Conservation (phyloP, 1,140 invertebrate genomes). For the Pemphigus obesinymphae region DNA sequence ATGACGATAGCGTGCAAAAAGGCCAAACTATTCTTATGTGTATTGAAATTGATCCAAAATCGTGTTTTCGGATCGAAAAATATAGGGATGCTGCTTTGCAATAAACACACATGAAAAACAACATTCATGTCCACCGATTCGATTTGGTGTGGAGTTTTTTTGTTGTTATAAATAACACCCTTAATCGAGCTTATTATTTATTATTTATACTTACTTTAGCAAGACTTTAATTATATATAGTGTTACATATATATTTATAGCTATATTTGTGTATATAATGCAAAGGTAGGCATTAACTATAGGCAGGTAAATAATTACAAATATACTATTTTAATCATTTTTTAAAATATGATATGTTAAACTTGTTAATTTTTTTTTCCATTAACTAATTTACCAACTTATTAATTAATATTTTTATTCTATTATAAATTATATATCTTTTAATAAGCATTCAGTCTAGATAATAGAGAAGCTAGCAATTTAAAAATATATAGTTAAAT, state of each 20-base stretch:
- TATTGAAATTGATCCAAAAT: constrained; percentile 29
- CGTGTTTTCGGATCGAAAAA: not conserved
- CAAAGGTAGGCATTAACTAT: too few species aligned
- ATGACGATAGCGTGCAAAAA: constrained; percentile 28
- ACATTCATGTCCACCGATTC: not conserved
- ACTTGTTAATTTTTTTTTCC: too few species aligned
- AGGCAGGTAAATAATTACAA: too few species aligned
- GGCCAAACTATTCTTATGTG: not conserved
- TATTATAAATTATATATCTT: too few species aligned
- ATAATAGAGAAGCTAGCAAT: too few species aligned
- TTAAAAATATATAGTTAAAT: too few species aligned
- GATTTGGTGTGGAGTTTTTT: not conserved
- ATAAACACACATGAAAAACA: not conserved
- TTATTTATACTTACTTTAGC: not conserved
- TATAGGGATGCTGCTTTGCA: not conserved
- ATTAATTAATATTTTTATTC: too few species aligned
- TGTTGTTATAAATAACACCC: not conserved
- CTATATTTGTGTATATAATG: too few species aligned
- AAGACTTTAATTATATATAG: not conserved
- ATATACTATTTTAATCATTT: too few species aligned
- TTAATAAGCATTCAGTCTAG: too few species aligned
- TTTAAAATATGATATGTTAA: too few species aligned
- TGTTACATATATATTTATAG: not conserved
- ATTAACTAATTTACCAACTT: too few species aligned
- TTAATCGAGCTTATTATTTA: not conserved